Evolutionary conservation across 2,888 invertebrate genomes (phyloP), one percentile per base, ranked within the genome.

Genomic region (Magallana nippona): DNA sequence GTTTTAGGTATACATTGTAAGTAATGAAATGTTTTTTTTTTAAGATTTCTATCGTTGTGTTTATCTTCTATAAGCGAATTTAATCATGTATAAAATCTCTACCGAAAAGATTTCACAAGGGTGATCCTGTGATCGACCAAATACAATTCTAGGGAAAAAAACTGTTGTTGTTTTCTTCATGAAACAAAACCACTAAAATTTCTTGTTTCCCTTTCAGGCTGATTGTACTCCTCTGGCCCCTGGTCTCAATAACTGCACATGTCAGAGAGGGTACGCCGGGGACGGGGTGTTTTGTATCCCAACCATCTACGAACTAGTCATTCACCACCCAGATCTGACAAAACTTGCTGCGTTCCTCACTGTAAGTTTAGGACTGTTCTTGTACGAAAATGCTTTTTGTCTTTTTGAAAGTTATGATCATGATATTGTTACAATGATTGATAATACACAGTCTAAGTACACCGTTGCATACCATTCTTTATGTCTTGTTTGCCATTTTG

Each of bases 171-270:
- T 17, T 44, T 77, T 77, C 8, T 19, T 19, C 3, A 27, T 19
- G 11, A 17, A 1, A 22, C 17, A 17, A 13, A 1, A 77, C 8
- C n/a, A 22, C 10, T 10, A n/a, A 10, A 44, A 13, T 1, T 55
- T 11, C 19, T 78, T 13, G 10, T 19, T 19, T 44, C 22, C 57
- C 0, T 82, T 84, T 11, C 84, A 93, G 92, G 92, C 92, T 13
- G 83, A 55, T 8, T 93, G 93, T 85, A 87, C 79, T 10, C 82
- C 90, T n/a, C 81, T 82, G 10, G 90, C 87, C n/a, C 88, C 89
- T 0, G 91, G 90, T 0, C 82, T 85, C n/a, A 89, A 88, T n/a
- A 90, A 90, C 85, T 93, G 93, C 86, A 88, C 90, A 0, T 93
- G 93, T 86, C 85, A 85, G 17, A 44, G 83, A 13, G 89, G 89